Evolutionary conservation across 2,113 vertebrate genomes (phyloP), one percentile per base, ranked within the genome.

Genomic region (Pipa parva): DNA sequence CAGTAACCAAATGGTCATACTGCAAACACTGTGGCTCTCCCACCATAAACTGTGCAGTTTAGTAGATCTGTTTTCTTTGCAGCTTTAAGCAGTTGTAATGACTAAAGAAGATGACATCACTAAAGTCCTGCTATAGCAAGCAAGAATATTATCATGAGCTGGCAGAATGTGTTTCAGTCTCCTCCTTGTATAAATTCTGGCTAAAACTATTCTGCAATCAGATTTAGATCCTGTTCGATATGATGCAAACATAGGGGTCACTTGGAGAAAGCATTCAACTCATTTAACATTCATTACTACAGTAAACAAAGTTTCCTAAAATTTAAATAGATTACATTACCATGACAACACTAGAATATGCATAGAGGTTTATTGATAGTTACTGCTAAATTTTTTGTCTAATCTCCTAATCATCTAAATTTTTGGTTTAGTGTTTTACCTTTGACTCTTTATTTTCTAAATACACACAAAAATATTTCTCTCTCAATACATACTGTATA

Each of bases 101-200:
- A 59, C 31, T 68, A 52, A 59, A 50, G 56, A 42, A n/a, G 22
- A 68, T 66, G 63, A 66, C 52, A 57, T 66, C 63, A 66, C 39
- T 48, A 33, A 12, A 68, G 28, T 54, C 64, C 57, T 59, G 55
- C 64, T 67, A n/a, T n/a, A 18, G 55, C 26, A 50, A 67, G 45
- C 56, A 68, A 22, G 37, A 68, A 39, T 29, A 52, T 39, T 33
- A 48, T 50, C 54, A 59, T 59, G 31, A 68, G 65, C 65, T 68
- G 29, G 56, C 49, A 24, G 42, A 25, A 54, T 26, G 50, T 13
- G 7, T 52, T 60, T 22, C n/a, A 52, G n/a, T 39, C 31, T 37
- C 31, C 27, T 39, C 5, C 15, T 15, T 48, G 37, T 42, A 28
- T 68, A 20, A 39, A 27, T 67, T 58, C 29, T 68, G 24, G 29